These are phyloP conservation scores for Euzophera pinguis DNA, from an alignment of 2,888 invertebrate genomes.

Conservation along the genomic window DNA sequence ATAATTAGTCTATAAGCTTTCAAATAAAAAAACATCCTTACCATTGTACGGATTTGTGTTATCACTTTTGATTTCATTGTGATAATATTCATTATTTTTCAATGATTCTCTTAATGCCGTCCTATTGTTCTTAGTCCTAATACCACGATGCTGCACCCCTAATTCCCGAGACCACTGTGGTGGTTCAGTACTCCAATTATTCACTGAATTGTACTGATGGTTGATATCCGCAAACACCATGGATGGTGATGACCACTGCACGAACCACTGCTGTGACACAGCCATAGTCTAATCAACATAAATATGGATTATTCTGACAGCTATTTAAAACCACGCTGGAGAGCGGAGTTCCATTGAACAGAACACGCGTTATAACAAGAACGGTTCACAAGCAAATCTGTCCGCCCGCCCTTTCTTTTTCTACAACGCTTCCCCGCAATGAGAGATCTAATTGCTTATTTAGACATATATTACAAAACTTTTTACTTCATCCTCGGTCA, in stretches of 20 bases:
- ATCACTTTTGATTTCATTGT: neutral
- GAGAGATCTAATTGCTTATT: neutral
- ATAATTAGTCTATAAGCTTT: too few relatives aligned
- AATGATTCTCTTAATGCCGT: neutral
- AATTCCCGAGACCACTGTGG: conserved; percentile 29
- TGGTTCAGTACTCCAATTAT: conserved; percentile 39
- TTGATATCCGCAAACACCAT: conserved; percentile 55
- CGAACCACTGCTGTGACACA: conserved; percentile 73
- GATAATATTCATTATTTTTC: neutral
- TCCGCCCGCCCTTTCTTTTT: conserved; percentile 36
- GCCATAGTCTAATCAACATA: conserved; percentile 46
- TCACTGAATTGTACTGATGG: conserved; percentile 48
- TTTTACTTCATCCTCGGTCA: too few relatives aligned
- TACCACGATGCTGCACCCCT: conserved; percentile 23
- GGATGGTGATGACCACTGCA: conserved; percentile 68
- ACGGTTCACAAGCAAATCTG: conserved; percentile 44
- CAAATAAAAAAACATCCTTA: too few relatives aligned
- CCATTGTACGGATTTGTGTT: neutral
- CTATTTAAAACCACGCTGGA: neutral
- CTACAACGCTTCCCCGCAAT: neutral
- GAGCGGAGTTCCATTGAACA: conserved; percentile 19
- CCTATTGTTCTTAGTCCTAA: conserved; percentile 18
- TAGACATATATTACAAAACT: neutral
- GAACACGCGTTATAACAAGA: conserved; percentile 49
- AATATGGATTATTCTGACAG: neutral